These are phyloP conservation scores for Ctenochaetus hawaiiensis DNA, from an alignment of 2,797 vertebrate species.

Conservation along the genomic window DNA sequence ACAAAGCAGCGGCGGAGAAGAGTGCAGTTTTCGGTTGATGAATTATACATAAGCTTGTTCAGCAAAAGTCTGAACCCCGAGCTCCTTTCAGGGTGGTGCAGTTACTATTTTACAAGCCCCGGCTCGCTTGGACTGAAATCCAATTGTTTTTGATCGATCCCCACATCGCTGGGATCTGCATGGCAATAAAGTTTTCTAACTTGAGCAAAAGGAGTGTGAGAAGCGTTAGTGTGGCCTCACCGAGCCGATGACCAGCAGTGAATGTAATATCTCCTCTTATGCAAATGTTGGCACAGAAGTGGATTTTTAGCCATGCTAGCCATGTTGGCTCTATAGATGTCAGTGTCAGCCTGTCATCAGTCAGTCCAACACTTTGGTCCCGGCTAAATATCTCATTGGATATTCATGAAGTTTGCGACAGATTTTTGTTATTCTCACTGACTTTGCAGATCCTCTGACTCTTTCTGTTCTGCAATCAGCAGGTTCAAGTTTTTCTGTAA, in stretches of 20 bases:
- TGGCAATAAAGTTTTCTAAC: slow-evolving; percentile 41
- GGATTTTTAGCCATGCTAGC: slow-evolving; percentile 3
- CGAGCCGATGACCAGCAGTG: not conserved
- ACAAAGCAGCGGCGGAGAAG: slow-evolving; percentile 50
- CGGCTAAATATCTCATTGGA: slow-evolving; percentile 5
- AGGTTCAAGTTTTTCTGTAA: not conserved
- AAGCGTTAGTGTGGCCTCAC: too few species aligned
- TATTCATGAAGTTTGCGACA: not conserved
- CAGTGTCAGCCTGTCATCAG: not conserved
- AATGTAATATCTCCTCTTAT: slow-evolving; percentile 6
- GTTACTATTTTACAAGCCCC: slow-evolving; percentile 58
- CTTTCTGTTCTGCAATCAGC: not conserved
- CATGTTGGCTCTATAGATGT: not conserved
- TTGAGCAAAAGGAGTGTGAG: slow-evolving; percentile 8
- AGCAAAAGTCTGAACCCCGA: slow-evolving; percentile 64
- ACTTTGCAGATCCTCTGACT: not conserved
- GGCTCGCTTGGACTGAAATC: slow-evolving; percentile 46
- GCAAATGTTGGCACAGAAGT: slow-evolving; percentile 9
- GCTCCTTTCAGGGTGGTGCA: slow-evolving; percentile 53
- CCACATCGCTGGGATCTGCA: slow-evolving; percentile 16
- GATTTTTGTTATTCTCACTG: not conserved
- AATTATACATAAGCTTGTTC: slow-evolving; percentile 82
- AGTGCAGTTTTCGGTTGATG: slow-evolving; percentile 70
- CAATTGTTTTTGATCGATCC: slow-evolving; percentile 44
- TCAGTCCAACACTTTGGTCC: not conserved